Percentiles rank a stretch among this genome's conserved stretches.
phyloP scores from a whole-genome alignment of 1,140 invertebrate genomes.

The Drosophila willistoni region DNA sequence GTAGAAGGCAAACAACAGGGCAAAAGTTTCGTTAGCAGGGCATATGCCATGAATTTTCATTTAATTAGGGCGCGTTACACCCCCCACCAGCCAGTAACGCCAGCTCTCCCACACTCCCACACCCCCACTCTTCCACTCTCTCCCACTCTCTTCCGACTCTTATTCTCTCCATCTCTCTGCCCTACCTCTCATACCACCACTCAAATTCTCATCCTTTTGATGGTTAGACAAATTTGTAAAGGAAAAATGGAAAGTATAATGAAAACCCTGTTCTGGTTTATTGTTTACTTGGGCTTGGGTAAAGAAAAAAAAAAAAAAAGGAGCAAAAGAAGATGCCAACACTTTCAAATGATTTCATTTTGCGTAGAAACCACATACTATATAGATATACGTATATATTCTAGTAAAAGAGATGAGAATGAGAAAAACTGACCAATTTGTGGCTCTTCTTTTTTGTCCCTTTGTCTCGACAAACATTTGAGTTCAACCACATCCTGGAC shows the following conservation, averaged over 20 bases:
- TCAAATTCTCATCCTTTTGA: conserved; percentile 56
- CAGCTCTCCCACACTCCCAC: conserved; percentile 8
- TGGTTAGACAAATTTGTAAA: conserved; percentile 68
- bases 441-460: conserved; percentile 19
- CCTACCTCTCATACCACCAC: background rate
- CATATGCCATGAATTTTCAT: conserved; percentile 80
- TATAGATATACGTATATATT: background rate
- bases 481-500: conserved; percentile 35
- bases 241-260: conserved; percentile 36
- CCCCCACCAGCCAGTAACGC: background rate
- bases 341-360: conserved; percentile 80
- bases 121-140: background rate
- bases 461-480: conserved; percentile 27
- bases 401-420: conserved; percentile 1
- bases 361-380: conserved; percentile 59
- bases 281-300: conserved; percentile 62
- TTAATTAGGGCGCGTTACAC: conserved; percentile 69
- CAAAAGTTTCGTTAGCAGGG: conserved; percentile 62
- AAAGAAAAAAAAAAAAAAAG: background rate
- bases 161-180: background rate
- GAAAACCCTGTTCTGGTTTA: conserved; percentile 61
- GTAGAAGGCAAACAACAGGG: conserved; percentile 48
- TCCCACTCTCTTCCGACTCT: background rate
- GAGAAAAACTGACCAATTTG: conserved; percentile 49
- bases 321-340: conserved; percentile 34